Base-by-base conservation (phyloP, 1,140 invertebrate species). In the Lepidurus arcticus region DNA sequence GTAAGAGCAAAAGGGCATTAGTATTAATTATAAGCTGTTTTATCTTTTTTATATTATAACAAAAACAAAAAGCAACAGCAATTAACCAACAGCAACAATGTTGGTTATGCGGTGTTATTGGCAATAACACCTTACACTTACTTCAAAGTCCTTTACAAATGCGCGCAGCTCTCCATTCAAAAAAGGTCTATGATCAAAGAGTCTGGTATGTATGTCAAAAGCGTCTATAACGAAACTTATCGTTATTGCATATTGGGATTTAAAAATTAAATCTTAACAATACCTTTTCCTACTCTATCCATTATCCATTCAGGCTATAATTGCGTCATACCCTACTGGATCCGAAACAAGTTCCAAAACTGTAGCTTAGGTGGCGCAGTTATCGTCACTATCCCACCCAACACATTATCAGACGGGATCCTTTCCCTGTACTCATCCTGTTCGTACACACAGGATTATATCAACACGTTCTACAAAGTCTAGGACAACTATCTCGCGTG, bases 131-230 rank as follows among this genome's bases (percentile, higher is more conserved):
- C 24, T 1, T 76, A 42, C 11, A 79, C 77, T 84, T 88, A 93
- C 92, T 88, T 95, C 92, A 85, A 94, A 94, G 85, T 94, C 92
- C 81, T 90, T 90, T 8, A 94, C 83, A 85, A 93, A 92, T 86
- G 89, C 91, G 81, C 91, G 91, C 79, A 94, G 91, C 89, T 95
- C 94, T 78, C 93, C 92, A 85, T 90, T 91, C 74, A 94, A 83
- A 85, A 94, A 93, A 26, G 92, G 91, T 78, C 90, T 88, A 83
- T 95, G 93, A 85, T 95, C 92, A 87, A 95, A 93, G 79, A 95
- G 86, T 84, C 93, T 88, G 81, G 88, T 88, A 90, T 92, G 93
- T 85, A 94, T 90, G 85, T 93, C 92, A 78, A 90, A 89, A 82
- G 91, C 89, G 88, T 93, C 93, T 95, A 83, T 95, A 83, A 81